These are phyloP conservation scores for Mellilla xanthometata DNA, from an alignment of 2,888 invertebrate species.

Conservation along the genomic window DNA sequence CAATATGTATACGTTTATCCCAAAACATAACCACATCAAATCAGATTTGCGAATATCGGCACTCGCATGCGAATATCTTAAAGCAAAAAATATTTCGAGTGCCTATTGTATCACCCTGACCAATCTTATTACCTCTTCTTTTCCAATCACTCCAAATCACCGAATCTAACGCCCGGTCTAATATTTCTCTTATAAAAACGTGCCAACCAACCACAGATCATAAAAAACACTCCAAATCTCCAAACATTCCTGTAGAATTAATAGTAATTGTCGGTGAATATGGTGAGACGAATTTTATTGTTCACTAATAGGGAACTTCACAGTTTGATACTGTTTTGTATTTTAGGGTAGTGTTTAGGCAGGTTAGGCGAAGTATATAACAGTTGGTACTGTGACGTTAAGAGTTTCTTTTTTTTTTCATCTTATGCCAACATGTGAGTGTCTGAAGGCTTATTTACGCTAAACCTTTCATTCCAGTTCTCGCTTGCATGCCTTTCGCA, in stretches of 20 bases:
- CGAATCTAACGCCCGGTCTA: conserved; percentile 8
- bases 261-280: conserved; percentile 42
- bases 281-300: conserved; percentile 36
- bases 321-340: conserved; percentile 29
- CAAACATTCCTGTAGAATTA: conserved; percentile 30
- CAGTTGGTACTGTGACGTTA: too few species aligned
- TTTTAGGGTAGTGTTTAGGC: too few species aligned
- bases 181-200: conserved; percentile 32
- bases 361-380: too few species aligned
- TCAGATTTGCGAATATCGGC: conserved; percentile 1
- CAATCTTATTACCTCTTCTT: neutral
- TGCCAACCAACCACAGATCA: too few species aligned
- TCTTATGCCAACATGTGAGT: too few species aligned
- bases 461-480: too few species aligned
- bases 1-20: neutral
- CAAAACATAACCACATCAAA: neutral
- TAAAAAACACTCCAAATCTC: too few species aligned
- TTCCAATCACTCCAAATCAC: neutral
- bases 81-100: neutral
- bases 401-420: too few species aligned
- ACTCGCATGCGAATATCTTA: neutral
- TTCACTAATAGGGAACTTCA: conserved; percentile 41
- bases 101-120: neutral
- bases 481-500: too few species aligned
- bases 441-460: too few species aligned